A percentile compares a stretch with the other conserved stretches of the same genome.
These are phyloP conservation scores for Coregonus clupeaformis DNA, from an alignment of 2,113 vertebrate genomes.

Conservation along the genomic window DNA sequence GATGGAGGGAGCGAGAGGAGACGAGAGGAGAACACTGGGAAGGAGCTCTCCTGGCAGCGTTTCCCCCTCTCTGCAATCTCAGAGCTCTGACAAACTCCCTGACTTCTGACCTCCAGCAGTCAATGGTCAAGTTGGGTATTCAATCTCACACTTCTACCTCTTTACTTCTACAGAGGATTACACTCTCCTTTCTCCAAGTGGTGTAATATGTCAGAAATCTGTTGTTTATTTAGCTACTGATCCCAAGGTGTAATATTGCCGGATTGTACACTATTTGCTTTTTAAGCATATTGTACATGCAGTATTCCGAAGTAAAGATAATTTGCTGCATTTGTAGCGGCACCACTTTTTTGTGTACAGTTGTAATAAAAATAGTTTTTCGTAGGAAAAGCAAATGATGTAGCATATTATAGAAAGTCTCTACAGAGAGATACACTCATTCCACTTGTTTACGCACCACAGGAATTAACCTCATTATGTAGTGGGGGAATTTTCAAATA, in stretches of 20 bases:
- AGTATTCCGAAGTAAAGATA: background rate
- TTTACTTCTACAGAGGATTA: background rate
- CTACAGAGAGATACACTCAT: background rate
- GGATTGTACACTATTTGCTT: background rate
- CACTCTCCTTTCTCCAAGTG: background rate
- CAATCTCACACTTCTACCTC: background rate
- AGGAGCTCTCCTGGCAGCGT: background rate
- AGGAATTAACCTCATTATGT: background rate
- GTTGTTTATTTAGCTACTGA: background rate
- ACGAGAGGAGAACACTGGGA: background rate
- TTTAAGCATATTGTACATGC: background rate
- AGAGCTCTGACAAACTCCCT: background rate
- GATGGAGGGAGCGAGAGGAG: background rate
- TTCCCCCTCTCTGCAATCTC: background rate
- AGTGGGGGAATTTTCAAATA: background rate
- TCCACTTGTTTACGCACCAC: background rate
- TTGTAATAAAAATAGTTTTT: background rate
- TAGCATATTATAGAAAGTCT: background rate
- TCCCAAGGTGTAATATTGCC: background rate
- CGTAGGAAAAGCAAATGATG: background rate
- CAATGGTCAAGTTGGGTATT: conserved; percentile 20
- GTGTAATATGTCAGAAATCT: background rate
- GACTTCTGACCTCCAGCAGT: background rate
- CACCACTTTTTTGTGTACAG: background rate
- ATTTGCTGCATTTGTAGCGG: background rate